Conservation (phyloP, 2,797 vertebrate genomes). For the Syngnathus acus region DNA sequence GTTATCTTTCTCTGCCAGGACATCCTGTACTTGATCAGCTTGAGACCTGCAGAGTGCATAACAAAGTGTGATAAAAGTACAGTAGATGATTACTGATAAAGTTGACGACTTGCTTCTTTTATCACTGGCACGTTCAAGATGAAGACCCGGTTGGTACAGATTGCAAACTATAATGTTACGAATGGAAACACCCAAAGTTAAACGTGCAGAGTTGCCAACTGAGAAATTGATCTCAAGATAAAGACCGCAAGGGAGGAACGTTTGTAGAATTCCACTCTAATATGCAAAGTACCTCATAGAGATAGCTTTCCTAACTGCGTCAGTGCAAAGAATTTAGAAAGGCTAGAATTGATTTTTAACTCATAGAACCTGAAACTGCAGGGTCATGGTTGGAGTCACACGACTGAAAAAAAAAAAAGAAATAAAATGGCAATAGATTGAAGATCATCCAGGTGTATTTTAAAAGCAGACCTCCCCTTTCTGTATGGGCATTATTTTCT, state of each 20-base stretch:
- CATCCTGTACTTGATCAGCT: slow-evolving; percentile 59
- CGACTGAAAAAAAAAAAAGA: background rate
- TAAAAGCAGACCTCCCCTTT: too few species aligned
- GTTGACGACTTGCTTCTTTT: slow-evolving; percentile 6
- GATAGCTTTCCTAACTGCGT: background rate
- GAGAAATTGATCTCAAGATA: background rate
- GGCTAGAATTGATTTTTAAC: too few species aligned
- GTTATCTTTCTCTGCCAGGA: slow-evolving; percentile 56
- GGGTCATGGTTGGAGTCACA: too few species aligned
- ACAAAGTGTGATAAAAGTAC: slow-evolving; percentile 53
- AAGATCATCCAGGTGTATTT: too few species aligned
- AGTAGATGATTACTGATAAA: slow-evolving; percentile 46
- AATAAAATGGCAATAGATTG: background rate
- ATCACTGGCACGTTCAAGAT: slow-evolving; percentile 15
- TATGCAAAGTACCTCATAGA: background rate
- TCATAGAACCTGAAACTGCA: background rate
- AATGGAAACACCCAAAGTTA: background rate
- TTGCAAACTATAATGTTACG: slow-evolving; percentile 12
- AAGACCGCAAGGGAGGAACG: background rate
- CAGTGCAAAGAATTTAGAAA: background rate
- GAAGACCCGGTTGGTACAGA: slow-evolving; percentile 24
- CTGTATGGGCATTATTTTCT: too few species aligned
- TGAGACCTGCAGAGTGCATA: slow-evolving; percentile 40
- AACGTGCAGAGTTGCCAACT: background rate
- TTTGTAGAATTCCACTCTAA: background rate